A percentile compares a stretch with the other conserved stretches of the same genome.
Conservation (phyloP, 2,797 vertebrate species). For the Pitangus sulphuratus region DNA sequence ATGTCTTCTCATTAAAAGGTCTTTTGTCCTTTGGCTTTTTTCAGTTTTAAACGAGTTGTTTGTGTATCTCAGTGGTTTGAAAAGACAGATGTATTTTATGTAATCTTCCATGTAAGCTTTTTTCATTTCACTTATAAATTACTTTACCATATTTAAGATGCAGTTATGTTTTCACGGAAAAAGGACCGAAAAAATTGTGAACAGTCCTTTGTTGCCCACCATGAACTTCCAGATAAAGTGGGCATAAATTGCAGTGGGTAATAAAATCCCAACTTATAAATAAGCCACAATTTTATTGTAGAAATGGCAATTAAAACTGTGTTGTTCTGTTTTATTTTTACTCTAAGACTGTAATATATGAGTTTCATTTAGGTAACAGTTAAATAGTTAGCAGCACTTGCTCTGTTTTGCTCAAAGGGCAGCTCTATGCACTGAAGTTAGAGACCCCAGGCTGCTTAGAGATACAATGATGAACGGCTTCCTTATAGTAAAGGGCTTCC, state of each 20-base stretch:
- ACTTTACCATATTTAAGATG: slow-evolving; percentile 79
- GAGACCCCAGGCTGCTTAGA: slow-evolving; percentile 2
- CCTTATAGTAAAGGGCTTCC: slow-evolving; percentile 3
- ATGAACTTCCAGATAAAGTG: slow-evolving; percentile 70
- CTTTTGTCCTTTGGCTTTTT: slow-evolving; percentile 74
- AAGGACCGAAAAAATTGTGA: slow-evolving; percentile 48
- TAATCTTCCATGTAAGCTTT: slow-evolving; percentile 77
- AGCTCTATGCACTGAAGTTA: neutral
- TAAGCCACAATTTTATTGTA: slow-evolving; percentile 73
- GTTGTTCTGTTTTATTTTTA: slow-evolving; percentile 69
- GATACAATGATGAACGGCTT: slow-evolving; percentile 39
- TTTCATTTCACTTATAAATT: slow-evolving; percentile 80
- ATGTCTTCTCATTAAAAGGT: slow-evolving; percentile 66
- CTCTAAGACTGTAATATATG: slow-evolving; percentile 62
- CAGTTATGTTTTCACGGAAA: slow-evolving; percentile 68
- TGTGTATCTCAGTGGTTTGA: slow-evolving; percentile 74
- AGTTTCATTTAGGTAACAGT: slow-evolving; percentile 64
- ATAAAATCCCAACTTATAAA: slow-evolving; percentile 75
- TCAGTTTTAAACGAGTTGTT: slow-evolving; percentile 73
- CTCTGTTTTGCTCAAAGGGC: slow-evolving; percentile 47
- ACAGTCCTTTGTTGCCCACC: slow-evolving; percentile 71
- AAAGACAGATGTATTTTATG: slow-evolving; percentile 81
- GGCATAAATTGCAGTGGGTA: slow-evolving; percentile 72
- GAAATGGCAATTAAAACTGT: slow-evolving; percentile 72
- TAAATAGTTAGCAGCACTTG: slow-evolving; percentile 21